Conservation (phyloP, 2,797 vertebrate species). For the Sebastiscus tertius region DNA sequence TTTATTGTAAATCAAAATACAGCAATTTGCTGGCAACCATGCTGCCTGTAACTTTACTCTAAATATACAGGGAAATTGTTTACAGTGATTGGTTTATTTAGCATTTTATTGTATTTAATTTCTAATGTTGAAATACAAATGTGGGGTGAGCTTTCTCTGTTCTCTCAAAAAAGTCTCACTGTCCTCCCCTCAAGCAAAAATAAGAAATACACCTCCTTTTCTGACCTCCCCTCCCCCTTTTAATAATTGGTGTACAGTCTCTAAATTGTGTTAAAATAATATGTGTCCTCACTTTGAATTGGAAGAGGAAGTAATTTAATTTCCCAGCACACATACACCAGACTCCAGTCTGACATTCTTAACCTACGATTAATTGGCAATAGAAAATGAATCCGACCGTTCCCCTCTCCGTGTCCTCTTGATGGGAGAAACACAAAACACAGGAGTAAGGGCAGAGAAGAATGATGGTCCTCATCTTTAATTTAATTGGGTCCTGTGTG, state of each 20-base stretch:
- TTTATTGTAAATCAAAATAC: background rate
- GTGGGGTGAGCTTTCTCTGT: background rate
- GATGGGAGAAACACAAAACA: constrained; percentile 24
- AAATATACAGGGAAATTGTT: background rate
- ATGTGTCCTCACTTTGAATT: constrained; percentile 12
- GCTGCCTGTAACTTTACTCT: background rate
- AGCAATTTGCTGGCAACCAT: background rate
- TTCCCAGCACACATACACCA: constrained; percentile 20
- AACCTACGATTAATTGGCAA: constrained; percentile 53
- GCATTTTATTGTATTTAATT: too few species aligned
- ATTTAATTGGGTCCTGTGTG: constrained; percentile 75
- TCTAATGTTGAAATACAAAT: background rate
- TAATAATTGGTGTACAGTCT: background rate
- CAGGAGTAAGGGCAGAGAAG: constrained; percentile 14
- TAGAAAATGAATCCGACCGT: constrained; percentile 40
- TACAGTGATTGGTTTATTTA: background rate
- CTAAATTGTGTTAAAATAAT: constrained; percentile 9
- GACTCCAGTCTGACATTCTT: constrained; percentile 39
- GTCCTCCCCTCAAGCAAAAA: background rate
- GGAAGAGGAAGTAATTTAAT: constrained; percentile 34
- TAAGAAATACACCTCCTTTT: background rate
- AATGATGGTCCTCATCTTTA: constrained; percentile 53
- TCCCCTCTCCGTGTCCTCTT: constrained; percentile 4
- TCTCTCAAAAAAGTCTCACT: background rate
- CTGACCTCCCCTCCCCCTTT: background rate